phyloP scores from a whole-genome alignment of 2,888 invertebrate species.

The Trisateles emortualis region DNA sequence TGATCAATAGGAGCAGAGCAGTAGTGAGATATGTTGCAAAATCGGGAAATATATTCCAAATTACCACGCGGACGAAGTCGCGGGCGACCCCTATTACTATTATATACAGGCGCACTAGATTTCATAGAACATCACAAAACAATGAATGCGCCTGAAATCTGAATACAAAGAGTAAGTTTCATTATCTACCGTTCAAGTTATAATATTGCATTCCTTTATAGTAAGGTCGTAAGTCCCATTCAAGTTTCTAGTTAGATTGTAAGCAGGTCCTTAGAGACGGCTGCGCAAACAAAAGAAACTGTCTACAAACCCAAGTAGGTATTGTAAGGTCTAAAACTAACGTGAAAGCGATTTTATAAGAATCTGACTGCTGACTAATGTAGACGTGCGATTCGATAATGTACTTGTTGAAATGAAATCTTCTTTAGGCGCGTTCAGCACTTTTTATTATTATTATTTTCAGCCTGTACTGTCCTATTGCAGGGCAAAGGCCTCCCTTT shows the following conservation, averaged over 20 bases:
- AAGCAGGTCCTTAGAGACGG: slow-evolving; percentile 51
- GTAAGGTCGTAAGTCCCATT: slow-evolving; percentile 46
- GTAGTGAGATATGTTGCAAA: no score
- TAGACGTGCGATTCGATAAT: no score
- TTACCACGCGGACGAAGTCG: no score
- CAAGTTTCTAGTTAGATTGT: slow-evolving; percentile 52
- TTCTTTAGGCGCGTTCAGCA: no score
- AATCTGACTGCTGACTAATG: no score
- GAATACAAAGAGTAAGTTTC: slow-evolving; percentile 26
- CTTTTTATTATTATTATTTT: no score
- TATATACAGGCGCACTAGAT: slow-evolving; percentile 5
- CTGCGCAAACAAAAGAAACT: slow-evolving; percentile 57
- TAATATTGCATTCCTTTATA: slow-evolving; percentile 51
- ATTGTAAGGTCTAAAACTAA: slow-evolving; percentile 18
- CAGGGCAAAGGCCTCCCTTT: no score
- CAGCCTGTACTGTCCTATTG: no score
- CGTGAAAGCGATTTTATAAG: slow-evolving; percentile 14
- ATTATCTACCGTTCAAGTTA: slow-evolving; percentile 20
- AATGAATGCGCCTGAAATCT: slow-evolving; percentile 15
- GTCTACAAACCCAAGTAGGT: slow-evolving; percentile 47
- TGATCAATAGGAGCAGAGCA: no score
- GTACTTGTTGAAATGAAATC: no score
- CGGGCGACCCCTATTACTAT: slow-evolving; percentile 1
- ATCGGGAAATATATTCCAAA: no score
- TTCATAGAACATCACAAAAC: slow-evolving; percentile 11